Conservation (phyloP, 2,113 vertebrate species). For the Phrynosoma platyrhinos region DNA sequence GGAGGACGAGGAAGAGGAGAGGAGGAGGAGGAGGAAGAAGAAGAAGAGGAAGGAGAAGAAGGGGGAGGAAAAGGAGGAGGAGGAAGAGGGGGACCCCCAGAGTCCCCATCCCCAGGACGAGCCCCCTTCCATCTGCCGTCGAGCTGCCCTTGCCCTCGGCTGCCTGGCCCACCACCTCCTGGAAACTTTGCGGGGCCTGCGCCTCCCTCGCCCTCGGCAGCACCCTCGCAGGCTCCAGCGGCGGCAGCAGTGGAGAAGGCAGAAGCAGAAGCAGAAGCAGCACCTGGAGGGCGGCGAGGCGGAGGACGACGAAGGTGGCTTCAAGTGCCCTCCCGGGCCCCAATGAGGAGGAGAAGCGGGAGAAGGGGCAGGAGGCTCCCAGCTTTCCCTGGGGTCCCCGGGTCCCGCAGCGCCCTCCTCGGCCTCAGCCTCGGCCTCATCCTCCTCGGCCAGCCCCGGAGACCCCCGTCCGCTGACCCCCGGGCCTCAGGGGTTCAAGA, state of each 20-base stretch:
- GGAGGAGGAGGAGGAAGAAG: conserved; percentile 2
- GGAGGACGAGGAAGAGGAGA: conserved; percentile 9
- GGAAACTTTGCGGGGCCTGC: conserved; percentile 81
- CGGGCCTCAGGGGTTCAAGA: conserved; percentile 87
- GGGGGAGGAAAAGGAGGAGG: background rate
- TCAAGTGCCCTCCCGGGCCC: too few species aligned
- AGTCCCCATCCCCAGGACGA: conserved; percentile 46
- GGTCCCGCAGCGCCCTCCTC: conserved; percentile 63
- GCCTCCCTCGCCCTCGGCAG: conserved; percentile 52
- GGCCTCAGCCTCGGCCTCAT: too few species aligned
- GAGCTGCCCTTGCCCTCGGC: conserved; percentile 83
- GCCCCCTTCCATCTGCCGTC: too few species aligned
- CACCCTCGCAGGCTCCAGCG: conserved; percentile 25
- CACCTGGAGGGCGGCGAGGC: conserved; percentile 52
- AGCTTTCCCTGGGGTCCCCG: conserved; percentile 59
- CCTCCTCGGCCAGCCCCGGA: conserved; percentile 64
- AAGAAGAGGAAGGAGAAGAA: conserved; percentile 18
- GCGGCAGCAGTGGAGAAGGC: too few species aligned
- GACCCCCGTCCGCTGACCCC: conserved; percentile 61
- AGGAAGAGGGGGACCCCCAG: conserved; percentile 44
- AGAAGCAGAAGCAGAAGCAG: too few species aligned
- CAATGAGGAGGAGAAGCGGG: background rate
- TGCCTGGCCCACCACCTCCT: conserved; percentile 84
- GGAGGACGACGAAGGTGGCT: conserved; percentile 81
- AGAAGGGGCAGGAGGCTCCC: conserved; percentile 15